Base-by-base conservation (phyloP, 2,888 invertebrate species). In the Fragum whitleyi region DNA sequence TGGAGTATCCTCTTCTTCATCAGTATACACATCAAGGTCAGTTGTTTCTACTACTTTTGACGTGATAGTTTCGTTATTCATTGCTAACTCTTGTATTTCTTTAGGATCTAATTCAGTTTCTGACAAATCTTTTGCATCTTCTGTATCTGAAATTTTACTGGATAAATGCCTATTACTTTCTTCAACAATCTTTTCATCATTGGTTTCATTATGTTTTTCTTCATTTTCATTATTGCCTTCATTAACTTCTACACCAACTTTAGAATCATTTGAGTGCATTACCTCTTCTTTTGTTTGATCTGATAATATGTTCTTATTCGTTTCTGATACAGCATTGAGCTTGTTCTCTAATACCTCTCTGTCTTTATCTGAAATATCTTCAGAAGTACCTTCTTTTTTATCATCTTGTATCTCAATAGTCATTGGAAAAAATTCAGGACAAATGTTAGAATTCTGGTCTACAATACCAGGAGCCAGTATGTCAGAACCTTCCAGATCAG, bases 401-500 rank as follows among this genome's bases (percentile, higher is more conserved):
- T 23, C 21, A 57, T 57, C 57, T 23, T 57, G 57, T 57, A 57
- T 65, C 9, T 65, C 42, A 65, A 65, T 7, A 19, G 65, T 7
- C 65, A 65, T 42, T 14, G 65, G 28, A 26, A 65, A n/a, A 23
- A 65, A 21, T 42, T 65, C 65, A 39, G 65, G 26, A 23, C 65
- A 65, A 26, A 65, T 39, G 23, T 65, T 65, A 6, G 42, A 39
- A 23, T 65, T 65, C 11, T 23, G 65, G 42, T 65, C 65, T 42
- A 65, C n/a, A 14, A 39, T 21, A 21, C 42, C 65, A 14, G n/a
- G 36, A 42, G 42, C 23, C 7, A 23, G 26, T 14, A 36, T 42
- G 2, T 23, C 65, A 23, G 29, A 16, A 19, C 29, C 61, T 28
- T 61, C 59, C 21, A 21, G 19, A 26, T 83, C 77, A 23, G 75